A percentile compares a stretch with the other conserved stretches of the same genome.
phyloP scores from a whole-genome alignment of 2,113 vertebrate genomes.

The Illadopsis cleaveri region DNA sequence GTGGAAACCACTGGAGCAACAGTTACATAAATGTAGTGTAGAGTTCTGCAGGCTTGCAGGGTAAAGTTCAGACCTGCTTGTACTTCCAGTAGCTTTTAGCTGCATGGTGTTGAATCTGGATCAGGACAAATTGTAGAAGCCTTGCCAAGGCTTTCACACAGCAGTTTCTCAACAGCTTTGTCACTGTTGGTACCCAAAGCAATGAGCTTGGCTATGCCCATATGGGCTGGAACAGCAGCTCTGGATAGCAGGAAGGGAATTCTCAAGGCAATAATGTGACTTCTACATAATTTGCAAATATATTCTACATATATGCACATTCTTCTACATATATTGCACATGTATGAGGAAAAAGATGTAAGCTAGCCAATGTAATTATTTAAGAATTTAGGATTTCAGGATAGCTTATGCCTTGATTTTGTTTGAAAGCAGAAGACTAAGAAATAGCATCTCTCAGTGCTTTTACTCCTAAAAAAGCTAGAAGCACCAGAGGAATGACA shows the following conservation, averaged over 20 bases:
- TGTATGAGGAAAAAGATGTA: not conserved
- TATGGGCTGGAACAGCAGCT: not conserved
- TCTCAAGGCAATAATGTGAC: not conserved
- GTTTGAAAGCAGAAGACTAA: not conserved
- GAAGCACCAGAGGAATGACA: not conserved
- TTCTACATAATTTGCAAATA: not conserved
- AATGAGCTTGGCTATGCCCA: not conserved
- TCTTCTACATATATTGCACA: not conserved
- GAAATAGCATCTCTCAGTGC: not conserved
- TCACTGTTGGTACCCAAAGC: not conserved
- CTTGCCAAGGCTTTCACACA: not conserved
- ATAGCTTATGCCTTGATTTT: not conserved
- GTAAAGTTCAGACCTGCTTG: not conserved
- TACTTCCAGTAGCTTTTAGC: not conserved
- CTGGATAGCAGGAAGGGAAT: not conserved
- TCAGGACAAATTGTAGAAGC: not conserved
- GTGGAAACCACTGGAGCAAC: not conserved
- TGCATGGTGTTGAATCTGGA: not conserved
- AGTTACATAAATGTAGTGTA: not conserved
- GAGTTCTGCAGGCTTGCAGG: not conserved
- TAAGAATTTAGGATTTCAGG: not conserved
- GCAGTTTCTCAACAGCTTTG: not conserved
- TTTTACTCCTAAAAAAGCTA: not conserved
- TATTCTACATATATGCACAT: no score
- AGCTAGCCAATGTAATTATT: not conserved